These are phyloP conservation scores for Orthosia gothica DNA, from an alignment of 2,888 invertebrate species.

Conservation along the genomic window DNA sequence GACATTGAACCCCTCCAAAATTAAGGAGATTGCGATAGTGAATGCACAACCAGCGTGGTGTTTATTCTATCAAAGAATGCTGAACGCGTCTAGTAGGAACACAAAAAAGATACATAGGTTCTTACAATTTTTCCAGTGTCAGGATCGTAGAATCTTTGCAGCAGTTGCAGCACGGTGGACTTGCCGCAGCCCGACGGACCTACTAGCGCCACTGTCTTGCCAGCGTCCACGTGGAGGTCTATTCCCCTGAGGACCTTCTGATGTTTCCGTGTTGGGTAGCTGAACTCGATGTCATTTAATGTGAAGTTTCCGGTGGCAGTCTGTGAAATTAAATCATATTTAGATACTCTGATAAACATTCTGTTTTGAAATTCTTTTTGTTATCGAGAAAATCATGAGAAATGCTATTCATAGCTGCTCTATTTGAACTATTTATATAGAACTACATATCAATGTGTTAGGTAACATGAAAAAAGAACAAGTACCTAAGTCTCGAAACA, in stretches of 20 bases:
- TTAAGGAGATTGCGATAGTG: neutral
- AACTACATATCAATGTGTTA: too few species aligned
- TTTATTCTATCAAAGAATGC: neutral
- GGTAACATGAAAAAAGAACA: too few species aligned
- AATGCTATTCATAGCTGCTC: too few species aligned
- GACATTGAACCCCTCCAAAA: neutral
- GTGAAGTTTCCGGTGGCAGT: slow-evolving; percentile 93
- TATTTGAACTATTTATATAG: too few species aligned
- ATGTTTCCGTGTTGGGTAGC: slow-evolving; percentile 95
- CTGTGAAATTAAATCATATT: slow-evolving; percentile 76
- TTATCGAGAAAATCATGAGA: too few species aligned
- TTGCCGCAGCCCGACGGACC: slow-evolving; percentile 95
- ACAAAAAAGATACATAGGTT: neutral
- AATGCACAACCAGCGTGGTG: neutral
- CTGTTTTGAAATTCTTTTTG: too few species aligned
- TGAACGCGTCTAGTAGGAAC: neutral
- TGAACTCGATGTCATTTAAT: slow-evolving; percentile 94
- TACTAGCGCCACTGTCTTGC: slow-evolving; percentile 94
- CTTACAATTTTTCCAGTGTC: slow-evolving; percentile 90
- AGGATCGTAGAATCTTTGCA: slow-evolving; percentile 96
- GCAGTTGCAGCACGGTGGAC: slow-evolving; percentile 95
- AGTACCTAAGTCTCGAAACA: too few species aligned
- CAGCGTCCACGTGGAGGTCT: slow-evolving; percentile 93
- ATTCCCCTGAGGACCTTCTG: slow-evolving; percentile 94
- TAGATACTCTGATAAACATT: too few species aligned